These are phyloP conservation scores for Autographa pulchrina DNA, from an alignment of 2,888 invertebrate species.

Conservation along the genomic window DNA sequence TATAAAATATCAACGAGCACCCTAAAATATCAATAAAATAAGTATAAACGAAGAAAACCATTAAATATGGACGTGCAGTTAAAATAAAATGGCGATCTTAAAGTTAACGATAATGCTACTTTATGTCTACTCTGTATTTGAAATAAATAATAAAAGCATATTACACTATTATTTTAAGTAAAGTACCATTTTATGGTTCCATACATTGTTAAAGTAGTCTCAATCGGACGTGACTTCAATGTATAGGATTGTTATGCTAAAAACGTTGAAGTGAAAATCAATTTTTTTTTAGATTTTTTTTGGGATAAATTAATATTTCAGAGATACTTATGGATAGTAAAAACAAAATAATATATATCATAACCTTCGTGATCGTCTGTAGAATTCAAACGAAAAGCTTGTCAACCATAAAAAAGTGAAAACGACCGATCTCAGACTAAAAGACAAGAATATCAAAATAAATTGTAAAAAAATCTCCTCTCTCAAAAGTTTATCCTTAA, in stretches of 20 bases:
- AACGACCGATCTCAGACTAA: too few species aligned
- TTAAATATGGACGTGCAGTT: constrained; percentile 23
- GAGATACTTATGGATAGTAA: too few species aligned
- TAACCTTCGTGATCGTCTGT: too few species aligned
- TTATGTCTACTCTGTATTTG: constrained; percentile 6
- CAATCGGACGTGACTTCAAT: neutral
- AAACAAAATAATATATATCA: too few species aligned
- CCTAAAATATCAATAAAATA: constrained; percentile 17
- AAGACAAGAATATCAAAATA: too few species aligned
- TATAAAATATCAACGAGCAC: neutral
- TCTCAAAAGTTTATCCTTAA: too few species aligned
- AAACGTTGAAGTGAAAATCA: too few species aligned
- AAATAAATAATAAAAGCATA: constrained; percentile 15
- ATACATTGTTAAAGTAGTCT: neutral
- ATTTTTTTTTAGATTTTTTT: too few species aligned
- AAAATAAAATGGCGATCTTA: constrained; percentile 38
- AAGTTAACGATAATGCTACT: constrained; percentile 43
- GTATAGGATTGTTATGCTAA: neutral
- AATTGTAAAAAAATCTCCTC: too few species aligned
- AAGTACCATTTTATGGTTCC: constrained; percentile 2
- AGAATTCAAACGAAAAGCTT: too few species aligned
- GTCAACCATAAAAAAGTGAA: too few species aligned
- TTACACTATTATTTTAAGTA: neutral
- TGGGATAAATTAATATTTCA: too few species aligned
- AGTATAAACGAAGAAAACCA: constrained; percentile 10